Percentiles rank a stretch among this genome's conserved stretches.
Evolutionary conservation across 2,888 invertebrate species (phyloP).

Genomic region (Calliphora vomitoria): DNA sequence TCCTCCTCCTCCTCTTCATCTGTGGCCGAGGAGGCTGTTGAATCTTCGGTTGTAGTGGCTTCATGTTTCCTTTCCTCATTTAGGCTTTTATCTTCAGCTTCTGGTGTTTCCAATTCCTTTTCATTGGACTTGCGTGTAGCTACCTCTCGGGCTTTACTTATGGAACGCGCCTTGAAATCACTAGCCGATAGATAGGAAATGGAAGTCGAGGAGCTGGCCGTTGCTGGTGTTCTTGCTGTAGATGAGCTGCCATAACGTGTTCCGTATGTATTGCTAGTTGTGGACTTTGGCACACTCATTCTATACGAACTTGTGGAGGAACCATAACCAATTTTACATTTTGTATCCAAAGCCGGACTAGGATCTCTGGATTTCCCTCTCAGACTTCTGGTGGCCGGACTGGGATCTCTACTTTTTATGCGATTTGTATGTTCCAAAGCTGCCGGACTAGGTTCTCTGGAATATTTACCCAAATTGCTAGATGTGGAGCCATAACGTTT

Average conservation of each 20-base stretch:
- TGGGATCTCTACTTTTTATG: slow-evolving; percentile 86
- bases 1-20: slow-evolving; percentile 66
- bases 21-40: slow-evolving; percentile 60
- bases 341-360: slow-evolving; percentile 85
- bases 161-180: slow-evolving; percentile 82
- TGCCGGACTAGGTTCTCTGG: slow-evolving; percentile 83
- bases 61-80: slow-evolving; percentile 23
- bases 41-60: not conserved
- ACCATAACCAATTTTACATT: slow-evolving; percentile 78
- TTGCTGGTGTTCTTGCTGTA: slow-evolving; percentile 43
- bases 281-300: slow-evolving; percentile 75
- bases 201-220: slow-evolving; percentile 73
- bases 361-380: slow-evolving; percentile 85
- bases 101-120: slow-evolving; percentile 79
- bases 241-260: slow-evolving; percentile 75
- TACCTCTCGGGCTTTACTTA: slow-evolving; percentile 81
- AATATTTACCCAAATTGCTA: slow-evolving; percentile 80
- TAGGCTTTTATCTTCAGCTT: slow-evolving; percentile 75
- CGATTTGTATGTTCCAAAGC: slow-evolving; percentile 81
- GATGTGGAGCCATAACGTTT: slow-evolving; percentile 79
- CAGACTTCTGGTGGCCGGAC: slow-evolving; percentile 84
- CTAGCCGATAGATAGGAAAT: slow-evolving; percentile 83
- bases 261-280: slow-evolving; percentile 70
- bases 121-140: slow-evolving; percentile 85
- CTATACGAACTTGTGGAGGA: slow-evolving; percentile 75